A percentile compares a stretch with the other conserved stretches of the same genome.
phyloP scores from a whole-genome alignment of 2,797 vertebrate genomes.

The Chaetodon trifasciatus region DNA sequence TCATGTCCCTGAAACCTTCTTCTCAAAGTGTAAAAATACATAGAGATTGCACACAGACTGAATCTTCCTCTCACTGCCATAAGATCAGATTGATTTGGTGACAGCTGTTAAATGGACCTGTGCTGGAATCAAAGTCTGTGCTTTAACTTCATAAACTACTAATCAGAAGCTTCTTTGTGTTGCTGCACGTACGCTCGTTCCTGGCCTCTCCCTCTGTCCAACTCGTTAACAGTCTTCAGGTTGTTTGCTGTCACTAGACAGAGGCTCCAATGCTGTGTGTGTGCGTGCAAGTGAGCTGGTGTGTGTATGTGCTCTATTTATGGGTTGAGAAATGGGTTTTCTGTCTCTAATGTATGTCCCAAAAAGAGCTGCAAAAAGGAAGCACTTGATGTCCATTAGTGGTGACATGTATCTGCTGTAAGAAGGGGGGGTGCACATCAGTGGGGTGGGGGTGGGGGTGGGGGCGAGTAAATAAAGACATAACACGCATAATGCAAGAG shows the following conservation, averaged over 20 bases:
- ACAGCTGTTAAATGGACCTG: not conserved
- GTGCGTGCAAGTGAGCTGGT: slow-evolving; percentile 1
- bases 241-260: slow-evolving; percentile 75
- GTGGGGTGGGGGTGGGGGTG: slow-evolving; percentile 34
- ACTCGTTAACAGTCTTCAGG: slow-evolving; percentile 78
- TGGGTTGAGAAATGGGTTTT: slow-evolving; percentile 73
- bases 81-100: not conserved
- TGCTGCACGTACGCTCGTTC: slow-evolving; percentile 66
- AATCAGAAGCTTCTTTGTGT: slow-evolving; percentile 59
- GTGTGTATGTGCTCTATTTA: slow-evolving; percentile 67
- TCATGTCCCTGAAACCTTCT: slow-evolving; percentile 8
- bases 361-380: slow-evolving; percentile 71
- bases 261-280: slow-evolving; percentile 27
- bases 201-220: slow-evolving; percentile 84
- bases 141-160: slow-evolving; percentile 31
- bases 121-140: slow-evolving; percentile 23
- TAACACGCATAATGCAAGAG: slow-evolving; percentile 73
- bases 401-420: slow-evolving; percentile 81
- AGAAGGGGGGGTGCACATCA: slow-evolving; percentile 70
- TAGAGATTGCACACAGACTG: not conserved
- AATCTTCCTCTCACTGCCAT: not conserved
- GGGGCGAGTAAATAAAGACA: slow-evolving; percentile 71
- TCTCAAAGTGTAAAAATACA: not conserved
- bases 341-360: slow-evolving; percentile 80
- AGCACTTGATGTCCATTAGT: slow-evolving; percentile 88